A percentile compares a stretch with the other conserved stretches of the same genome.
Conservation (phyloP, 53 echinoderm and acorn worm genomes). For the Pentamera pediparva region DNA sequence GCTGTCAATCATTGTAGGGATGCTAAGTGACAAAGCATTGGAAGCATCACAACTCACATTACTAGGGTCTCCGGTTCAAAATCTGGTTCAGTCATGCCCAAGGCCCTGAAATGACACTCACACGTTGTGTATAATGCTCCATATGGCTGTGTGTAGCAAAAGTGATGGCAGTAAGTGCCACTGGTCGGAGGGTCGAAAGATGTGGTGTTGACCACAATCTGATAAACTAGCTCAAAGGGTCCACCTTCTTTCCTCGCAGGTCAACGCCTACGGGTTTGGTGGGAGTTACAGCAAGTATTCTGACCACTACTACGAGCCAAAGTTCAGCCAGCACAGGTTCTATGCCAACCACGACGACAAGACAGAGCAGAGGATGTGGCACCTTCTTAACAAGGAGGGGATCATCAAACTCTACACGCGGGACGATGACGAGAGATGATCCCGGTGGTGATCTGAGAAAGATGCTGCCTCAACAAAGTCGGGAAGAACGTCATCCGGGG, state of each 20-base stretch:
- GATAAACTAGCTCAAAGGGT: neutral
- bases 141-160: neutral
- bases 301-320: constrained; percentile 90
- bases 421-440: constrained; percentile 30
- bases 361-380: constrained; percentile 77
- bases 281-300: constrained; percentile 79
- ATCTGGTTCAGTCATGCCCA: too few relatives aligned
- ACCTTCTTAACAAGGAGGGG: constrained; percentile 56
- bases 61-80: too few relatives aligned
- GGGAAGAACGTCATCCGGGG: too few relatives aligned
- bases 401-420: constrained; percentile 73
- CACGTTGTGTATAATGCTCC: neutral
- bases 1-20: too few relatives aligned
- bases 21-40: too few relatives aligned
- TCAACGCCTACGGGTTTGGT: constrained; percentile 82
- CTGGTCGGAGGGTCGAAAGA: neutral
- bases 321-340: constrained; percentile 41
- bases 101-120: neutral
- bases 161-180: neutral
- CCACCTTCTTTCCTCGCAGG: constrained; percentile 42
- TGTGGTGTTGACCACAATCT: too few relatives aligned
- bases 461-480: too few relatives aligned
- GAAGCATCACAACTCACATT: too few relatives aligned
- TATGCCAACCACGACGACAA: constrained; percentile 91
- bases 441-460: too few relatives aligned